A percentile compares a stretch with the other conserved stretches of the same genome.
Evolutionary conservation across 2,888 invertebrate genomes (phyloP).

Genomic region (Sphinx pinastri): DNA sequence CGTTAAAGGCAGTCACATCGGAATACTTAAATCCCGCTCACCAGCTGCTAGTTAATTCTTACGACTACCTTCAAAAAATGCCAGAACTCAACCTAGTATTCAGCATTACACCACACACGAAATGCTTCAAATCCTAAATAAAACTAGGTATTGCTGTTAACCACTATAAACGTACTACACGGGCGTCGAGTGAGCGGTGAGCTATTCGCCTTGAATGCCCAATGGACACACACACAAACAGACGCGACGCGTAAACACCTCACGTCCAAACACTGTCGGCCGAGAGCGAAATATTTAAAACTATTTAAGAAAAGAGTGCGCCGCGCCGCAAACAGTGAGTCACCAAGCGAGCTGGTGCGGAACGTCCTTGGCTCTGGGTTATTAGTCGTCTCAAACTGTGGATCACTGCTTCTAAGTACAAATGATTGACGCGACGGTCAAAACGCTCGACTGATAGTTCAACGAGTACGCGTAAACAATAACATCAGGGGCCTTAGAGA

Average conservation of each 20-base stretch:
- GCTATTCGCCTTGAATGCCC: neutral
- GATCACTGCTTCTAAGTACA: too few relatives aligned
- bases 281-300: conserved; percentile 11
- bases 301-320: neutral
- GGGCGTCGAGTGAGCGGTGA: conserved; percentile 1
- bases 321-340: neutral
- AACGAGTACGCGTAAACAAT: too few relatives aligned
- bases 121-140: neutral
- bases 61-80: too few relatives aligned
- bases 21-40: too few relatives aligned
- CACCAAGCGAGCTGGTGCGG: neutral
- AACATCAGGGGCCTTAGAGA: too few relatives aligned
- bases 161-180: neutral
- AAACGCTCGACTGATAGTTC: too few relatives aligned
- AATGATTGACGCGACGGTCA: too few relatives aligned
- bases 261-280: conserved; percentile 10
- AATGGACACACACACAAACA: conserved; percentile 19
- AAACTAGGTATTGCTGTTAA: neutral
- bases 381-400: too few relatives aligned
- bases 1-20: too few relatives aligned
- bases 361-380: too few relatives aligned
- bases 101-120: neutral
- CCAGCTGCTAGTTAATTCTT: too few relatives aligned
- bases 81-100: too few relatives aligned
- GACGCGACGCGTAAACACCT: conserved; percentile 5